Percentiles rank a stretch among this genome's conserved stretches.
Evolutionary conservation across 2,113 vertebrate genomes (phyloP).

Genomic region (Corydoras sp.): DNA sequence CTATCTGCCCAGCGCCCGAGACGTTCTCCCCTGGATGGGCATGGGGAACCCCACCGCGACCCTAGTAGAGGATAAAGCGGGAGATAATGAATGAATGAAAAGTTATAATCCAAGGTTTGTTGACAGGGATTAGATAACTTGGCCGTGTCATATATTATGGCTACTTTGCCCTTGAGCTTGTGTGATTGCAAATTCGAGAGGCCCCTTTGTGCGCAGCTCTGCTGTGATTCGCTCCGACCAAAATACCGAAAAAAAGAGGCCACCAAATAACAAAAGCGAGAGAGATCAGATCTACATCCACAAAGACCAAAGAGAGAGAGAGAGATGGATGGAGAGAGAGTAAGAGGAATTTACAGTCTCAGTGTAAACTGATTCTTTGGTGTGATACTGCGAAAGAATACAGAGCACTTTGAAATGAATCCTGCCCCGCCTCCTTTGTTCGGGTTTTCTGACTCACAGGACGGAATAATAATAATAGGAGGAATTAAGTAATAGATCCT

Average conservation of each 20-base stretch:
- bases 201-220: background rate
- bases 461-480: no score
- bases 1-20: no score
- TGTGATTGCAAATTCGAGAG: background rate
- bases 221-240: background rate
- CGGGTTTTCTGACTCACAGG: no score
- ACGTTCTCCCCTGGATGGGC: no score
- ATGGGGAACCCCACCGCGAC: no score
- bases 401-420: no score
- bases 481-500: no score
- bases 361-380: background rate
- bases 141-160: background rate
- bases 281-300: background rate
- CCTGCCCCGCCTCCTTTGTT: no score
- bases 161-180: background rate
- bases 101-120: no score
- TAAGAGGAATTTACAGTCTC: slow-evolving; percentile 1
- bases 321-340: background rate
- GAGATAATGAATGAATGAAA: no score
- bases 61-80: no score
- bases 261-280: background rate
- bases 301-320: background rate
- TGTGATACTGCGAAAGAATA: background rate
- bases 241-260: background rate
- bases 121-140: background rate